Conservation (phyloP, 2,888 invertebrate species). For the Ichneumon xanthorius region DNA sequence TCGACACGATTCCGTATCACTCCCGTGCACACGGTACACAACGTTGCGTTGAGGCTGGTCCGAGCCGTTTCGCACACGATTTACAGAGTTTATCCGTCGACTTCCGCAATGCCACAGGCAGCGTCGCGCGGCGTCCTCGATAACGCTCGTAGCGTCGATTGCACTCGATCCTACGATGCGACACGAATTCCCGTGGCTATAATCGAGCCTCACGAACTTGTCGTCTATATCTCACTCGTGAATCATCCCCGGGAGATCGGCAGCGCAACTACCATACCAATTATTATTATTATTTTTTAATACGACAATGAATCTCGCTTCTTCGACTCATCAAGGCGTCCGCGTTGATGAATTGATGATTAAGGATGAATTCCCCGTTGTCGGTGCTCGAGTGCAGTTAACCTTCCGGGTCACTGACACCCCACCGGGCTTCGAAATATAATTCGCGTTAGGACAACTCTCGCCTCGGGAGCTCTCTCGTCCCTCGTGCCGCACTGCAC, state of each 20-base stretch:
- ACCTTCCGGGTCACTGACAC: conserved; percentile 24
- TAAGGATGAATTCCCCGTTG: not conserved
- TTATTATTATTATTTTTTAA: too few relatives aligned
- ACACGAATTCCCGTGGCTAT: not conserved
- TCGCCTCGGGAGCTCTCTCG: conserved; percentile 3
- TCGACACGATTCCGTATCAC: conserved; percentile 8
- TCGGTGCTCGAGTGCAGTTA: not conserved
- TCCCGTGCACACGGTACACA: not conserved
- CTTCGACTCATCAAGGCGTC: not conserved
- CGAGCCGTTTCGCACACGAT: not conserved
- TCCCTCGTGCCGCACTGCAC: not conserved
- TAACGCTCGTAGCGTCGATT: not conserved
- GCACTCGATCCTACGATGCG: conserved; percentile 6
- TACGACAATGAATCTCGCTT: not conserved
- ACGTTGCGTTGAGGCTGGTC: not conserved
- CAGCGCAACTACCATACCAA: not conserved
- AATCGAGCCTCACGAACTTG: not conserved
- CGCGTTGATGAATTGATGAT: too few relatives aligned
- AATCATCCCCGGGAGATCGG: not conserved
- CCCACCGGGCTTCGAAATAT: conserved; percentile 2
- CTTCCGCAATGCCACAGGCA: conserved; percentile 35
- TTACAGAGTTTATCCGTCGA: not conserved
- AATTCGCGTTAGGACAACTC: not conserved
- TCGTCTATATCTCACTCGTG: not conserved
- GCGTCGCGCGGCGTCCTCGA: conserved; percentile 31